Base-by-base conservation (phyloP, 2,113 vertebrate species). In the Nannospalax galili region DNA sequence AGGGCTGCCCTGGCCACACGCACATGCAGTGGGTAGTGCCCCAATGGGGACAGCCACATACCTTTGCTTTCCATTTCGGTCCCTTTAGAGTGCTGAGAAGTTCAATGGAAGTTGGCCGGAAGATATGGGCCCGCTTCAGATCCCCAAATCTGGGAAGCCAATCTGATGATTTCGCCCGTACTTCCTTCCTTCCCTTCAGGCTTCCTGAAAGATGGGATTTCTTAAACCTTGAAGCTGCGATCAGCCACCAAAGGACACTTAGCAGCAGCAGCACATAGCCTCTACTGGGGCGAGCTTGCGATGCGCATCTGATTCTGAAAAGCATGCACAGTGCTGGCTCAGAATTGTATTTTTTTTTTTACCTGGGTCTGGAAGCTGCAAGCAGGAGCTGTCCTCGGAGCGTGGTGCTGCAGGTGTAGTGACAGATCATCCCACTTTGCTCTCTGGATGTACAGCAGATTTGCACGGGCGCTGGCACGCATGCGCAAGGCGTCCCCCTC, bases 1-100 rank as follows among this genome's bases (percentile, higher is more conserved):
- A 97, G 90, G 80, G 95, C 96, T 81, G 95, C 97, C 88, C 95
- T 64, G 88, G 86, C 95, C 81, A 89, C 90, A 92, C 67, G 87
- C 96, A 97, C 96, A 97, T 52, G 92, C 95, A 92, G 48, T 40
- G 93, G 74, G 72, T 92, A 96, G 93, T 90, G 95, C 84, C 91
- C 92, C 75, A 58, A 74, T 81, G 80, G 95, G 56, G 97, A 45
- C 82, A 81, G 78, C 32, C 88, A 94, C 99, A 97, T 98, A 98
- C 98, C 98, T 99, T 99, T 99, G 98, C 98, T 98, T 97, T 99
- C 99, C 99, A 99, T 99, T 95, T 98, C 98, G 91, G 98, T 96
- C 93, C 97, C 96, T 97, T 95, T 94, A 78, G 96, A 98, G 97
- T 96, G 97, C 96, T 94, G 96, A 97, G 97, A 98, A 98, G 98